These are phyloP conservation scores for Platanista minor DNA, from an alignment of 2,113 vertebrate genomes.

Conservation along the genomic window DNA sequence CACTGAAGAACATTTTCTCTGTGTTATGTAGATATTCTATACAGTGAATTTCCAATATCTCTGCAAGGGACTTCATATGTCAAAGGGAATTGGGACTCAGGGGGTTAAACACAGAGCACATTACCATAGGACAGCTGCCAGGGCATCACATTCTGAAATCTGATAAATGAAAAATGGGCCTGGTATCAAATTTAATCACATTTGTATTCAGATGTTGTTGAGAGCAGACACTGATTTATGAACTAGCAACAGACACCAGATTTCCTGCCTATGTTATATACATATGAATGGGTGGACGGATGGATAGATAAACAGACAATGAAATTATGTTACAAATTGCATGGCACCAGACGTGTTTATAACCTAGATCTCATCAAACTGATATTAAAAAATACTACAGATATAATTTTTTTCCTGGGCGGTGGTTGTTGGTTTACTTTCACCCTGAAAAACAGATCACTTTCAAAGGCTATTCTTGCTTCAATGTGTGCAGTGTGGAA, in stretches of 20 bases:
- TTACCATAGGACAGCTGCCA: conserved; percentile 55
- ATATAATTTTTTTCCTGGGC: conserved; percentile 53
- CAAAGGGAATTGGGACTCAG: neutral
- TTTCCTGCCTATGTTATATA: conserved; percentile 73
- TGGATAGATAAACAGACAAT: conserved; percentile 73
- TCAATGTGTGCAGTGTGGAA: conserved; percentile 2
- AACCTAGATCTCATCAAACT: conserved; percentile 64
- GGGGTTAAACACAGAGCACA: conserved; percentile 54
- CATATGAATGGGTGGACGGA: conserved; percentile 66
- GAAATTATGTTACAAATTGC: conserved; percentile 74
- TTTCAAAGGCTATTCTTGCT: conserved; percentile 27
- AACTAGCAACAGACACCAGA: conserved; percentile 77
- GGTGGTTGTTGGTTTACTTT: conserved; percentile 4
- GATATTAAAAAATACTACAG: conserved; percentile 60
- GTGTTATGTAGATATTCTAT: neutral
- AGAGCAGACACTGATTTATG: conserved; percentile 78
- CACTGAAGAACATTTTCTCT: neutral
- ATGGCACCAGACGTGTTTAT: conserved; percentile 59
- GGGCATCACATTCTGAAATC: conserved; percentile 63
- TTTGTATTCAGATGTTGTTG: conserved; percentile 79
- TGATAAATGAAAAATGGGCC: conserved; percentile 74
- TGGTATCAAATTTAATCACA: conserved; percentile 76
- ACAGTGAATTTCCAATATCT: neutral
- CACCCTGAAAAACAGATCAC: neutral
- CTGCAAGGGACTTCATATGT: neutral